Evolutionary conservation across 2,888 invertebrate species (phyloP).

Genomic region (Amphipyra berbera): DNA sequence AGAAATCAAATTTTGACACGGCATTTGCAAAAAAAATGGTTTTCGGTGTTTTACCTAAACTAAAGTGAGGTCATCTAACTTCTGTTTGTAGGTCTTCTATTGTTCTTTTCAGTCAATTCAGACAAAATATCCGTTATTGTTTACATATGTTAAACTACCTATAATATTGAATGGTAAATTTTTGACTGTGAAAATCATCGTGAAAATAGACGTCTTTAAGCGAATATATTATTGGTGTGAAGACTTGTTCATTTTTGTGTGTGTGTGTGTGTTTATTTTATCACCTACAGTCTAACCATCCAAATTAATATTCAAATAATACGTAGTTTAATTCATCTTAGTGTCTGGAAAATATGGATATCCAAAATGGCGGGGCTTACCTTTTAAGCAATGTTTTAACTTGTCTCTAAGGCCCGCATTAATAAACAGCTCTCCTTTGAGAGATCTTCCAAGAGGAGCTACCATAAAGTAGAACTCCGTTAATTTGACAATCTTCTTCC

Average conservation of each 20-base stretch:
- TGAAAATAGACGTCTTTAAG: conserved; percentile 23
- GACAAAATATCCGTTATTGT: conserved; percentile 3
- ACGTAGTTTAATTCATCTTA: background rate
- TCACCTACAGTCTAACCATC: conserved; percentile 24
- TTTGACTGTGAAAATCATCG: conserved; percentile 22
- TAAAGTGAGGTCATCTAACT: too few relatives aligned
- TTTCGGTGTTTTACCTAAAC: too few relatives aligned
- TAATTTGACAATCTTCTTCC: too few relatives aligned
- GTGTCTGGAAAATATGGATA: conserved; percentile 5
- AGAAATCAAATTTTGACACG: too few relatives aligned
- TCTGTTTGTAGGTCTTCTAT: background rate
- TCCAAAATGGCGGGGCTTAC: conserved; percentile 8
- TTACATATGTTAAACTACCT: conserved; percentile 6
- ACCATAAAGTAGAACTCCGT: too few relatives aligned
- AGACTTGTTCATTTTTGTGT: conserved; percentile 13
- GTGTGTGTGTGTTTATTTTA: conserved; percentile 28
- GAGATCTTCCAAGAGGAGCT: too few relatives aligned
- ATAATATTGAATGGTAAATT: conserved; percentile 12
- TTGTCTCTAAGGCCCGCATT: too few relatives aligned
- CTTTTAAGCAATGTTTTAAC: conserved; percentile 2
- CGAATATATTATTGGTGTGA: conserved; percentile 22
- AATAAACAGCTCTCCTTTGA: too few relatives aligned
- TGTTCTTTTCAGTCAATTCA: conserved; percentile 18
- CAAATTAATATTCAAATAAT: conserved; percentile 23
- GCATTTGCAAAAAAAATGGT: too few relatives aligned